Evolutionary conservation across 2,113 vertebrate species (phyloP).

Genomic region (Nothobranchius furzeri): DNA sequence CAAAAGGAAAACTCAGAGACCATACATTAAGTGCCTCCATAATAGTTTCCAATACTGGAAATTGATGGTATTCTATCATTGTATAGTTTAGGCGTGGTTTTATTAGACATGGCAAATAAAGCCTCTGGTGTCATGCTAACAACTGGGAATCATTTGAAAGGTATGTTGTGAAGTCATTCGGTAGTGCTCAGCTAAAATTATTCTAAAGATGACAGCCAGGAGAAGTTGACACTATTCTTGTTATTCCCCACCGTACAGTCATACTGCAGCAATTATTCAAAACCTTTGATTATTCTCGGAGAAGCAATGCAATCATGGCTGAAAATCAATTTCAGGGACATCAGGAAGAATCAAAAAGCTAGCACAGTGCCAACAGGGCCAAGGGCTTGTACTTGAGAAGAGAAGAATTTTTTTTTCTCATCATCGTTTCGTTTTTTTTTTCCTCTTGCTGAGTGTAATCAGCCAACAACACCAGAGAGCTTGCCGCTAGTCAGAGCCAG

Average conservation of each 20-base stretch:
- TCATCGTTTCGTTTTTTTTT: slow-evolving; percentile 58
- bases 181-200: slow-evolving; percentile 50
- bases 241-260: slow-evolving; percentile 65
- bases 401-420: slow-evolving; percentile 53
- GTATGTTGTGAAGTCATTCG: slow-evolving; percentile 74
- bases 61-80: slow-evolving; percentile 29
- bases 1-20: background rate
- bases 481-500: slow-evolving; percentile 71
- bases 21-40: slow-evolving; percentile 9
- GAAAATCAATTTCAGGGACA: slow-evolving; percentile 81
- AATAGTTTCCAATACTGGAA: slow-evolving; percentile 15
- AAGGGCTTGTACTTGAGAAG: slow-evolving; percentile 65
- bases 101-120: slow-evolving; percentile 43
- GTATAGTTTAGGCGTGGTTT: slow-evolving; percentile 33
- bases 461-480: slow-evolving; percentile 77
- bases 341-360: slow-evolving; percentile 74
- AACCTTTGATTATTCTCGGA: slow-evolving; percentile 78
- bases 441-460: slow-evolving; percentile 75
- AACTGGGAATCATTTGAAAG: slow-evolving; percentile 74
- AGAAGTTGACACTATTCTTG: slow-evolving; percentile 60
- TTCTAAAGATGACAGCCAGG: slow-evolving; percentile 54
- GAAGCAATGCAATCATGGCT: slow-evolving; percentile 75
- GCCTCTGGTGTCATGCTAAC: slow-evolving; percentile 49
- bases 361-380: slow-evolving; percentile 72
- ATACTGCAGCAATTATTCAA: slow-evolving; percentile 77